Evolutionary conservation across 2,113 vertebrate genomes (phyloP), one percentile per base, ranked within the genome.

Genomic region (Misgurnus mizolepis): DNA sequence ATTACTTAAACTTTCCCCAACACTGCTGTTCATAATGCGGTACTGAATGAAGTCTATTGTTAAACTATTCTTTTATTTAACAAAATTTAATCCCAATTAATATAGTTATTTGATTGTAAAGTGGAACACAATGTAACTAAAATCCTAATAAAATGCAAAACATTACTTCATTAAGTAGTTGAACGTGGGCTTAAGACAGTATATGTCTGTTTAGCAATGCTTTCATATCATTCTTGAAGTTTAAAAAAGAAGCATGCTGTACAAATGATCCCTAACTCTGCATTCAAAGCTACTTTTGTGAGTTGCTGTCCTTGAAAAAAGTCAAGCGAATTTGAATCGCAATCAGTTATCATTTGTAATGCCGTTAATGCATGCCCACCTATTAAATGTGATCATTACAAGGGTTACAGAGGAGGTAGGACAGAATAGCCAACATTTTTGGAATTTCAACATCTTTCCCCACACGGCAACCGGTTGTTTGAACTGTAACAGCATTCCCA

Each of bases 41-140:
- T 73, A 61, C 27, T 73, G 55, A 73, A 73, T 14, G 5, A 12
- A 73, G 17, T 6, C 55, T 18, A 73, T 73, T 73, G 27, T 73
- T 11, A 60, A 22, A 22, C 22, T 22, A 22, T 22, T 22, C 22
- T 22, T 34, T 61, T 61, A 34, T 5, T 73, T 27, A 45, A 18
- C 40, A 73, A 73, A 14, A 60, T 73, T 15, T 9, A 72, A 53
- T 41, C 34, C n/a, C 9, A 41, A 72, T 58, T 7, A 55, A 55
- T 34, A 34, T 34, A 56, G 5, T n/a, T 0, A 72, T 43, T 8
- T 45, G 40, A 74, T 27, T 61, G 18, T 74, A 27, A 45, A 45
- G 10, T 41, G 17, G 17, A 56, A 53, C 34, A 39, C 68, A 55
- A 40, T 10, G 22, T 17, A 27, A 12, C 7, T 69, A 34, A 2